These are phyloP conservation scores for Dryas iulia DNA, from an alignment of 1,140 invertebrate genomes.

Conservation along the genomic window DNA sequence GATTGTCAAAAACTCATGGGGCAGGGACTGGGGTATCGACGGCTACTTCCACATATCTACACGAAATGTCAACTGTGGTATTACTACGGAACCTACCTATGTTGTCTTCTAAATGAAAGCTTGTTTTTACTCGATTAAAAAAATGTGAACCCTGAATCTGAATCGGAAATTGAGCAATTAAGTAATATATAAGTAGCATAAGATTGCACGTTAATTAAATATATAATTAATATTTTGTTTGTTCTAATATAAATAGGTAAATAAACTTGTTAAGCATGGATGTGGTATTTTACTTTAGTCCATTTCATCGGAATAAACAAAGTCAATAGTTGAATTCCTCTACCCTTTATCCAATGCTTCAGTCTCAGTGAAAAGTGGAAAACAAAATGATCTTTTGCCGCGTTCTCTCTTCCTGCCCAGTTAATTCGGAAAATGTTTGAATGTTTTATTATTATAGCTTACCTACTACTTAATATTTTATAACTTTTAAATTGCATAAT, in stretches of 20 bases:
- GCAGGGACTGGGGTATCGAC: conserved; percentile 84
- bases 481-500: too few species aligned
- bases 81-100: conserved; percentile 80
- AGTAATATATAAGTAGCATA: conserved; percentile 10
- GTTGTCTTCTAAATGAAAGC: conserved; percentile 47
- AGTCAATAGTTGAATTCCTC: too few species aligned
- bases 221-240: background rate
- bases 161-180: background rate
- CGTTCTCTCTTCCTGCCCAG: too few species aligned
- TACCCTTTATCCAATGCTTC: too few species aligned
- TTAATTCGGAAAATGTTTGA: too few species aligned
- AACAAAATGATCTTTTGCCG: too few species aligned
- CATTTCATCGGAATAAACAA: too few species aligned
- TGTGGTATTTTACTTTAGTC: background rate
- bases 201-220: conserved; percentile 33
- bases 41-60: conserved; percentile 92
- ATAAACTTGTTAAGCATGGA: background rate
- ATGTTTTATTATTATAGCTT: too few species aligned
- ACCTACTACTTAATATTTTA: too few species aligned
- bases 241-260: too few species aligned
- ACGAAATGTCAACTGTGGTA: conserved; percentile 88
- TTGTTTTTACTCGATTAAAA: background rate
- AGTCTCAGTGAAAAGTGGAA: too few species aligned
- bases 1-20: conserved; percentile 90
- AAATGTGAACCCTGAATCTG: background rate